Evolutionary conservation across 2,113 vertebrate genomes (phyloP).

Genomic region (Triplophysa tibetana): DNA sequence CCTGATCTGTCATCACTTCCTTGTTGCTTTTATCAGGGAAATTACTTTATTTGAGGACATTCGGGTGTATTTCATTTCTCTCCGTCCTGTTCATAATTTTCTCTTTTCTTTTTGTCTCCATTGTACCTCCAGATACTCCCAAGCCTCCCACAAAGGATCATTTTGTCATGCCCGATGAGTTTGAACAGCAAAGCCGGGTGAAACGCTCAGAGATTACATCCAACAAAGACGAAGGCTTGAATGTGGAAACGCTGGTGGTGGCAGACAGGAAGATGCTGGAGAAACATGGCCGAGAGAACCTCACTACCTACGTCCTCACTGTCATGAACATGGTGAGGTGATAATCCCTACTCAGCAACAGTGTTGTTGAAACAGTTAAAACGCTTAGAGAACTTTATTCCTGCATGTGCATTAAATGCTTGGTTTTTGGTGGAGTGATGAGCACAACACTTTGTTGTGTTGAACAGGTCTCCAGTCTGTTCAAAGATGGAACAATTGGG

Average conservation of each 20-base stretch:
- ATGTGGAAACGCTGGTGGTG: constrained; percentile 96
- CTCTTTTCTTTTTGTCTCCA: constrained; percentile 44
- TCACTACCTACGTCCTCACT: constrained; percentile 94
- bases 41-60: constrained; percentile 58
- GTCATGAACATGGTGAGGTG: constrained; percentile 96
- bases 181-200: constrained; percentile 72
- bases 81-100: constrained; percentile 36
- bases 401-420: not conserved
- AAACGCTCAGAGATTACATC: constrained; percentile 84
- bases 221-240: constrained; percentile 81
- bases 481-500: constrained; percentile 97
- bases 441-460: not conserved
- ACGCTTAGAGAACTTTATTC: not conserved
- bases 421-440: not conserved
- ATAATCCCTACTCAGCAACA: not conserved
- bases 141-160: constrained; percentile 79
- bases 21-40: constrained; percentile 55
- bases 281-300: constrained; percentile 90
- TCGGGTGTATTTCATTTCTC: constrained; percentile 31
- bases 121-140: constrained; percentile 78
- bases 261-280: constrained; percentile 97
- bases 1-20: constrained; percentile 63
- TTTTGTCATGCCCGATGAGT: constrained; percentile 83
- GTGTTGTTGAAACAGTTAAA: not conserved
- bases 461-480: constrained; percentile 92